Evolutionary conservation across 2,888 invertebrate species (phyloP).

Genomic region (Conchocele bisecta): DNA sequence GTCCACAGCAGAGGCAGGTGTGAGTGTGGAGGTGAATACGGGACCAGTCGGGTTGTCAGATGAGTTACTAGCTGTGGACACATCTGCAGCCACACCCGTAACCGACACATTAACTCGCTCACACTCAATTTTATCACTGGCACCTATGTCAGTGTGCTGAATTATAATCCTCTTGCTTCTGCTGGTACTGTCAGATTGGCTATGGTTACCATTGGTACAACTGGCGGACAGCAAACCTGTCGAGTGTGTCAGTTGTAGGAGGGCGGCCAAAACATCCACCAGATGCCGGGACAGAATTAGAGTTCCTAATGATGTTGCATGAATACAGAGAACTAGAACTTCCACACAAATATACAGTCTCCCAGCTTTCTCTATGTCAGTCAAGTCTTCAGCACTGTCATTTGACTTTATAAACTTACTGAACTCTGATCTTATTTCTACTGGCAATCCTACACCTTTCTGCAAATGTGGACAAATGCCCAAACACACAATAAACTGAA

Average conservation of each 20-base stretch:
- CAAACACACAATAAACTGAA: conserved; percentile 87
- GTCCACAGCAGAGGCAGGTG: conserved; percentile 44
- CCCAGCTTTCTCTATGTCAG: conserved; percentile 27
- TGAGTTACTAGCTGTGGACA: no score
- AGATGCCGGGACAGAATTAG: conserved; percentile 86
- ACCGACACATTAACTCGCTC: no score
- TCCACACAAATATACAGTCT: conserved; percentile 64
- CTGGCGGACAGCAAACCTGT: no score
- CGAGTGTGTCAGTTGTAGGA: conserved; percentile 86
- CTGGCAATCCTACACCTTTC: conserved; percentile 87
- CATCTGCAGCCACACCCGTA: no score
- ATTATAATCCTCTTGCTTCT: no score
- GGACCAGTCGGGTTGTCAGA: conserved; percentile 16
- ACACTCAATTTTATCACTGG: no score
- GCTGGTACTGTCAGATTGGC: no score
- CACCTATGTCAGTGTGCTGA: no score
- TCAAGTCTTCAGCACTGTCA: conserved; percentile 2
- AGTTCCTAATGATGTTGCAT: conserved; percentile 83
- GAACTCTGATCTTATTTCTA: conserved; percentile 83
- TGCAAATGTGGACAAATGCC: conserved; percentile 88
- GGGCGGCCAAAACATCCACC: conserved; percentile 87
- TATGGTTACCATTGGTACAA: no score
- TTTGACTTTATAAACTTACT: conserved; percentile 49
- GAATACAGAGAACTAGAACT: conserved; percentile 61
- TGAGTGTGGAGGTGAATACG: no score